A percentile compares a stretch with the other conserved stretches of the same genome.
Conservation (phyloP, 1,140 invertebrate genomes). For the Orius insidiosus region DNA sequence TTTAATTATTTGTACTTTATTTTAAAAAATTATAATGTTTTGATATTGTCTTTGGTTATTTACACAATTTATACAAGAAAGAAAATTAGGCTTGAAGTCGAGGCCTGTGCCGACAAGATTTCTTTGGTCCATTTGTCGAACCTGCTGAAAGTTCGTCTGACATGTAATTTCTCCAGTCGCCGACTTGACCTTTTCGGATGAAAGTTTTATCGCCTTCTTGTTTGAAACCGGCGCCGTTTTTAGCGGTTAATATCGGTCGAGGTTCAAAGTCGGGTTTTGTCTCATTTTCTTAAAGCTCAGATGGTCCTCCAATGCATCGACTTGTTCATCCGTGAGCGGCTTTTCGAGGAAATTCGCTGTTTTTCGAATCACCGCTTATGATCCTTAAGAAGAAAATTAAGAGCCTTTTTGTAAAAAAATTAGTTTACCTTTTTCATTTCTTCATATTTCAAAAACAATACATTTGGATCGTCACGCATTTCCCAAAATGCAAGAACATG, state of each 20-base stretch:
- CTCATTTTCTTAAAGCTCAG: slow-evolving; percentile 49
- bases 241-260: slow-evolving; percentile 32
- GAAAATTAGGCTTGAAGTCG: slow-evolving; percentile 12
- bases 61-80: too few relatives aligned
- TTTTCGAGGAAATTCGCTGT: slow-evolving; percentile 59
- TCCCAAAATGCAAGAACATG: slow-evolving; percentile 54
- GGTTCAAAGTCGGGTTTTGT: slow-evolving; percentile 55
- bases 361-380: slow-evolving; percentile 40
- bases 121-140: slow-evolving; percentile 61
- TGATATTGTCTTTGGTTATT: too few relatives aligned
- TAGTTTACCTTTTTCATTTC: slow-evolving; percentile 49
- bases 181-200: slow-evolving; percentile 63
- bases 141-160: slow-evolving; percentile 41
- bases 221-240: slow-evolving; percentile 29
- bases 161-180: slow-evolving; percentile 73
- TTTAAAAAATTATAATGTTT: too few relatives aligned
- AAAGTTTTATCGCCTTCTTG: slow-evolving; percentile 37
- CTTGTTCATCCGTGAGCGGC: slow-evolving; percentile 40
- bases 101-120: slow-evolving; percentile 23
- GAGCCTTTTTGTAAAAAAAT: background rate
- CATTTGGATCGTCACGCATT: slow-evolving; percentile 44
- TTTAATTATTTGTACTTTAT: too few relatives aligned
- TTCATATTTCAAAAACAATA: slow-evolving; percentile 70
- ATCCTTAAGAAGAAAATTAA: slow-evolving; percentile 26
- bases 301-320: slow-evolving; percentile 47